Evolutionary conservation across 2,113 vertebrate species (phyloP).

Genomic region (Trogon melanurus): DNA sequence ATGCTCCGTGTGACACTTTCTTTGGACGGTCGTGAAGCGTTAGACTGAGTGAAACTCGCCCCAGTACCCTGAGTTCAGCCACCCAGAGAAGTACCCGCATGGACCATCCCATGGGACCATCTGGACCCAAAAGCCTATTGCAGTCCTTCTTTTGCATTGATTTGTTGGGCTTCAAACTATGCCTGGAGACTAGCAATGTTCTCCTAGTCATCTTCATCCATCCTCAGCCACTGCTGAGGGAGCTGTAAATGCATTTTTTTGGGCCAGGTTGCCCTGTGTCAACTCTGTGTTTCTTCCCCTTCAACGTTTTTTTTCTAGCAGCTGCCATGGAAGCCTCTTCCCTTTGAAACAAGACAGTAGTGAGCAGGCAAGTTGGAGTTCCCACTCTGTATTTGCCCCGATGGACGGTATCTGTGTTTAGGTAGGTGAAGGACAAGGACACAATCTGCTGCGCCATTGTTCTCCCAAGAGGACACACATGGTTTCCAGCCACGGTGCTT

Average conservation of each 20-base stretch:
- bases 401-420: not conserved
- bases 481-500: not conserved
- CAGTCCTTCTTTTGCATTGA: not conserved
- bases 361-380: not conserved
- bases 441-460: not conserved
- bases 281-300: not conserved
- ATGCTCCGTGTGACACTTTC: not conserved
- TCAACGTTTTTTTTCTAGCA: not conserved
- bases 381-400: not conserved
- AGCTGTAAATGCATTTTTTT: not conserved
- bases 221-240: not conserved
- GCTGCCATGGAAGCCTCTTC: not conserved
- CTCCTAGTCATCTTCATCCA: not conserved
- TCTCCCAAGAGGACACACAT: not conserved
- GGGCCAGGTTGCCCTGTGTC: not conserved
- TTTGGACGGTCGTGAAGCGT: not conserved
- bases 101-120: not conserved
- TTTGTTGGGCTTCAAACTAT: not conserved
- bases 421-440: not conserved
- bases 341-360: not conserved
- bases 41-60: not conserved
- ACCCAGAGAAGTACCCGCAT: fast-evolving
- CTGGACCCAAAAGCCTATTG: not conserved
- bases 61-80: not conserved
- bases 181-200: not conserved